Conservation (phyloP, 2,113 vertebrate genomes). For the Pyrgilauda ruficollis region DNA sequence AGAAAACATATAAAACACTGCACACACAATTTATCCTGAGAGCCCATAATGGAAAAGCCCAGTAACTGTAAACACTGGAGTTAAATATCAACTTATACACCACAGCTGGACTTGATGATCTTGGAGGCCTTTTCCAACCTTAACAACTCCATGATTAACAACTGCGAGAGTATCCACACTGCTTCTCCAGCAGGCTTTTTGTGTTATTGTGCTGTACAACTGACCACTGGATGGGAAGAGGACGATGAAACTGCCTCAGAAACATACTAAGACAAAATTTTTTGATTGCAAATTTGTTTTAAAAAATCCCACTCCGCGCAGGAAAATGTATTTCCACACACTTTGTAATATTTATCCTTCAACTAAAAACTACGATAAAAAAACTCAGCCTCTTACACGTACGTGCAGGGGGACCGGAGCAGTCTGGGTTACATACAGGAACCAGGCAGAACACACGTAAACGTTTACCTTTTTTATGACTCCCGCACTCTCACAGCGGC, state of each 20-base stretch:
- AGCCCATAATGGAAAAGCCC: background rate
- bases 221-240: background rate
- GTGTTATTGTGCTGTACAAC: background rate
- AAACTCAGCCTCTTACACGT: background rate
- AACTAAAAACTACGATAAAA: background rate
- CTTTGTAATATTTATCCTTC: background rate
- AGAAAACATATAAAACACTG: background rate
- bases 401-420: fast-evolving
- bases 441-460: background rate
- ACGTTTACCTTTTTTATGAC: background rate
- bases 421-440: background rate
- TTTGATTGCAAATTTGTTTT: background rate
- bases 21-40: background rate
- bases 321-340: background rate
- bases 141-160: background rate
- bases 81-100: background rate
- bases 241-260: background rate
- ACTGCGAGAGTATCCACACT: background rate
- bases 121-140: background rate
- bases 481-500: background rate
- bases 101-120: background rate
- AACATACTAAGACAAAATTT: fast-evolving
- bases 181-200: background rate
- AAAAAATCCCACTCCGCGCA: background rate
- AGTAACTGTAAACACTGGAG: background rate